Base-by-base conservation (phyloP, 2,797 vertebrate genomes). In the Anabas testudineus region DNA sequence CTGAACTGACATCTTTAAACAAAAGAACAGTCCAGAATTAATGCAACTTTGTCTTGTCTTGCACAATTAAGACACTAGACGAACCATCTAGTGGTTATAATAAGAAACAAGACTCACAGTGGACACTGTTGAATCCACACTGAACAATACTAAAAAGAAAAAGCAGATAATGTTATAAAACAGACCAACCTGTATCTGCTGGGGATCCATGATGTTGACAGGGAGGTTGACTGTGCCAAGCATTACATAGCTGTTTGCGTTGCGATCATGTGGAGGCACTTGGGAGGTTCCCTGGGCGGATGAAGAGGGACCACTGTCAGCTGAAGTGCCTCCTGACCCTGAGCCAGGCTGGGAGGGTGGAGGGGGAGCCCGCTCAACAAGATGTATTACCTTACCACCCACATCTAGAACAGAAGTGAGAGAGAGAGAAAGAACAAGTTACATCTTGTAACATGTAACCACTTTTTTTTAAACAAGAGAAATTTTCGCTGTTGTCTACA, bases 181-280 rank as follows among this genome's bases (percentile, higher is more conserved):
- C 18, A 26, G 53, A 41, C 49, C 10, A 9, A 94, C 95, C 92
- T 94, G 93, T 82, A 95, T 95, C 79, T 94, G 94, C 80, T 95
- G 94, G 6, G 94, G 94, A 62, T 94, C 93, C 90, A 94, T 94
- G 77, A 94, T 91, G 88, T 97, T 97, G 82, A 97, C 95, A 8
- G 96, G 97, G 49, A 98, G 93, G 87, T 98, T 97, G 90, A 97
- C 97, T 60, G 97, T 97, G 67, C 96, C 96, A 51, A 98, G 94
- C 96, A 97, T 97, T 56, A 98, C 96, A 42, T 98, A 97, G 93
- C 95, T 97, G 93, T 97, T 97, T 68, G 95, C 95, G 4, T 96
- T 97, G 62, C 96, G 95, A 83, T 97, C 96, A 1, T 96, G 95
- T 16, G 94, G 94, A n/a, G 93, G 91, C 45, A 91, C 91, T 77